A percentile compares a stretch with the other conserved stretches of the same genome.
Conservation (phyloP, 2,888 invertebrate species). For the Calliscelio sp. region DNA sequence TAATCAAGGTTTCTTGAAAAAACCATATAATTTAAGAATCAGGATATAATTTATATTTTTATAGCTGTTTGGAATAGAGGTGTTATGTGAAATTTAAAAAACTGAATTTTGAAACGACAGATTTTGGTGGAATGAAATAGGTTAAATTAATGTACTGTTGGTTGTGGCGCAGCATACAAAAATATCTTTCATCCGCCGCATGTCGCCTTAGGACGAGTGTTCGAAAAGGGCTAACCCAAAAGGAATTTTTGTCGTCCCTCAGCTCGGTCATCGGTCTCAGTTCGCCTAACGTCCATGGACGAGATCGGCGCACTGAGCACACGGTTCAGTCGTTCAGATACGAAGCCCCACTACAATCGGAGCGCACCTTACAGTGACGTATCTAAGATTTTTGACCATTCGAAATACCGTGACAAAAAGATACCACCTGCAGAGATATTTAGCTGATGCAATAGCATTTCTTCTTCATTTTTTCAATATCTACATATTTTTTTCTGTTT, state of each 20-base stretch:
- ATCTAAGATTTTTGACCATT: conserved; percentile 54
- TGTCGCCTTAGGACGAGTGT: conserved; percentile 56
- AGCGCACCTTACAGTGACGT: conserved; percentile 63
- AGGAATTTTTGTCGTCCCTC: conserved; percentile 72
- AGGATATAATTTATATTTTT: no score
- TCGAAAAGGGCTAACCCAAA: conserved; percentile 68
- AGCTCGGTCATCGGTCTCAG: conserved; percentile 69
- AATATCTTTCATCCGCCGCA: conserved; percentile 59
- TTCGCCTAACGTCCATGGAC: conserved; percentile 69
- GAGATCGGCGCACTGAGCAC: conserved; percentile 71
- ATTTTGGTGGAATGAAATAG: no score
- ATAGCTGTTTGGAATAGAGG: no score
- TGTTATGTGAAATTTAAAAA: no score
- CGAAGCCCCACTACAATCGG: conserved; percentile 71
- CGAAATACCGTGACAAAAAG: conserved; percentile 23
- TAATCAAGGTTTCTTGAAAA: no score
- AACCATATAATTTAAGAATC: no score
- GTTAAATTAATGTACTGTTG: no score
- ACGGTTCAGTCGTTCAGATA: conserved; percentile 59
- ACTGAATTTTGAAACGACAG: no score
- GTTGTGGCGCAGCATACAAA: conserved; percentile 46
- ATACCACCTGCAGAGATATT: conserved; percentile 31
- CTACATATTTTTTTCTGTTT: no score
- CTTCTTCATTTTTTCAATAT: no score
- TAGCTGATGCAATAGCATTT: neutral